phyloP scores from a whole-genome alignment of 2,797 vertebrate species.

The Sebastes diploproa region DNA sequence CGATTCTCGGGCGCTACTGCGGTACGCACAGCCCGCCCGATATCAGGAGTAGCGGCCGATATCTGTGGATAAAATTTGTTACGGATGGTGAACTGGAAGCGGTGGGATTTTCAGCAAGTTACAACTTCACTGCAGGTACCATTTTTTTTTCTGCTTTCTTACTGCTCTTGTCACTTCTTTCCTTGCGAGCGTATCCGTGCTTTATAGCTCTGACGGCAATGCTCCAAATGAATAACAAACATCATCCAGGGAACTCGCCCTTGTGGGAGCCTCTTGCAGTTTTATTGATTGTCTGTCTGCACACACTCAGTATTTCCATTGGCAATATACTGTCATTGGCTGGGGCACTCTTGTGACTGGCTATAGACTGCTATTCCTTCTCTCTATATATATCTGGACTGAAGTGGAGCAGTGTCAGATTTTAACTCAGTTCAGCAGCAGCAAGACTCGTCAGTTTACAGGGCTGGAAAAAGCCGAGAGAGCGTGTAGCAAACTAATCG shows the following conservation, averaged over 20 bases:
- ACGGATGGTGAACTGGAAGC: constrained; percentile 98
- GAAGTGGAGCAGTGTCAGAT: constrained; percentile 30
- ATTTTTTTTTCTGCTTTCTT: background rate
- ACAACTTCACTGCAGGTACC: constrained; percentile 98
- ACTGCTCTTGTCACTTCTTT: constrained; percentile 7
- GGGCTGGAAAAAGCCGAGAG: background rate
- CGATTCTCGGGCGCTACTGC: constrained; percentile 96
- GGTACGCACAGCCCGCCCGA: constrained; percentile 95
- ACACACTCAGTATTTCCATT: constrained; percentile 51
- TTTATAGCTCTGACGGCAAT: constrained; percentile 15
- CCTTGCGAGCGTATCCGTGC: constrained; percentile 6
- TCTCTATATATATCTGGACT: constrained; percentile 9
- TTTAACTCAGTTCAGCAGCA: constrained; percentile 31
- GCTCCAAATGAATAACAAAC: constrained; percentile 53
- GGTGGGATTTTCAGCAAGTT: constrained; percentile 95
- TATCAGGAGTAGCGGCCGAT: constrained; percentile 97
- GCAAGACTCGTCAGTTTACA: background rate
- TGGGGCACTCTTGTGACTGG: constrained; percentile 19
- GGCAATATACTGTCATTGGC: constrained; percentile 40
- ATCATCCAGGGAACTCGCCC: constrained; percentile 34
- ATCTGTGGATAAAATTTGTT: constrained; percentile 99
- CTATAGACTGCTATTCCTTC: constrained; percentile 14
- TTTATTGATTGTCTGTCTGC: constrained; percentile 64
- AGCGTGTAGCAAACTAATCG: constrained; percentile 27
- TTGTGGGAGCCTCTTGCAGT: constrained; percentile 48